Conservation (phyloP, 2,888 invertebrate genomes). For the Chalcis sispes region DNA sequence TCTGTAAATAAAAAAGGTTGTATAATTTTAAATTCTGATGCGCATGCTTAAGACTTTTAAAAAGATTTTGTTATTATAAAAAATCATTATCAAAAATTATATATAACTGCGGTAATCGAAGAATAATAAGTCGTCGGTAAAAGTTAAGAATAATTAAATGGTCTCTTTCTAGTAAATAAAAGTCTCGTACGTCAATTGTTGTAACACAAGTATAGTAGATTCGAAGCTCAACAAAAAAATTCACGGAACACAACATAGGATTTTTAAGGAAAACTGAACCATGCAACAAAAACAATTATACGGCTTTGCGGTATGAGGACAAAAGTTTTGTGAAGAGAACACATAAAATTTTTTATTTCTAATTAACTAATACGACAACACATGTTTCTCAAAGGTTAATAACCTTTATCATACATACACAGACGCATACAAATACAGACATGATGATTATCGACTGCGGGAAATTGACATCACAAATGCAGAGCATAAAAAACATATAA, state of each 20-base stretch:
- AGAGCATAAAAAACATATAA: conserved; percentile 52
- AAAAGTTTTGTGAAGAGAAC: conserved; percentile 53
- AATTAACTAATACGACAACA: conserved; percentile 52
- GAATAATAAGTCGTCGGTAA: conserved; percentile 41
- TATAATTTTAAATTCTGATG: conserved; percentile 30
- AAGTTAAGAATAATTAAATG: conserved; percentile 31
- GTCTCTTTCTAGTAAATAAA: conserved; percentile 40
- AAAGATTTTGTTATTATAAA: conserved; percentile 38
- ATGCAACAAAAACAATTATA: conserved; percentile 72
- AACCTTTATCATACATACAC: conserved; percentile 29
- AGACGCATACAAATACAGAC: conserved; percentile 39
- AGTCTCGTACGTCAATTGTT: conserved; percentile 49
- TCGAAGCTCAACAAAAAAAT: conserved; percentile 79
- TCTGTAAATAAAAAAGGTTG: conserved; percentile 39
- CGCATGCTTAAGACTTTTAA: conserved; percentile 50
- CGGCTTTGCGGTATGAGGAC: conserved; percentile 54
- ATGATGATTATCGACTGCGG: conserved; percentile 55
- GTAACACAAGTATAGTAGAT: conserved; percentile 65
- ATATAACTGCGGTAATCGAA: conserved; percentile 36
- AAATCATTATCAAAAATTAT: conserved; percentile 41
- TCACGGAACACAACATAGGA: conserved; percentile 81
- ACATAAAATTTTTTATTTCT: conserved; percentile 38
- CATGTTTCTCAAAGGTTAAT: conserved; percentile 35
- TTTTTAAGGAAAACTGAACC: conserved; percentile 74
- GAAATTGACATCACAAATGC: conserved; percentile 56